Conservation (phyloP, 37 sponge, comb jelly and placozoan genomes). For the Hexactinellida sp. region DNA sequence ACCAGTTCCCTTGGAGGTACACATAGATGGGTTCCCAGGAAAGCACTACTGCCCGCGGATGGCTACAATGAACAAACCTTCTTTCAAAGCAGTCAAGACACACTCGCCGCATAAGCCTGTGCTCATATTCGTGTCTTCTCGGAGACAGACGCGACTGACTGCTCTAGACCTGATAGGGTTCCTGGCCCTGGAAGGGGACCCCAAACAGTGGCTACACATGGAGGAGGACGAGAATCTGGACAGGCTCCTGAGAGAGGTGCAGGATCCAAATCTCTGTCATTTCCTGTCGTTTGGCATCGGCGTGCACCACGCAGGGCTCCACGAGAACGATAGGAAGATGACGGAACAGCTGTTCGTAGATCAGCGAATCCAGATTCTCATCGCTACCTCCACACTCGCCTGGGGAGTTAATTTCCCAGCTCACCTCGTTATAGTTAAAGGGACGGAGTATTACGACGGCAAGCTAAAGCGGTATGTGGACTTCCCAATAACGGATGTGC, state of each 20-base stretch:
- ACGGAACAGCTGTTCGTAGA: conserved; percentile 84
- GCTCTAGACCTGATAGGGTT: conserved; percentile 82
- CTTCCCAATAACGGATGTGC: conserved; percentile 96
- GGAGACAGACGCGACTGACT: conserved; percentile 94
- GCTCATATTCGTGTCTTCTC: conserved; percentile 89
- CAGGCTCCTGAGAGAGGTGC: conserved; percentile 26
- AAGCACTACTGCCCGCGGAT: conserved; percentile 99
- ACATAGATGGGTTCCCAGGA: conserved; percentile 85
- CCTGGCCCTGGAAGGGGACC: conserved; percentile 46
- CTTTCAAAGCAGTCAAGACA: conserved; percentile 73
- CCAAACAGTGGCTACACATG: conserved; percentile 95
- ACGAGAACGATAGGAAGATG: conserved; percentile 73
- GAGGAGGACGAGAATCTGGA: conserved; percentile 67
- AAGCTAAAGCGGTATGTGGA: conserved; percentile 89
- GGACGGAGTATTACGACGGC: conserved; percentile 97
- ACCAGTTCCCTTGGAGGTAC: conserved; percentile 94
- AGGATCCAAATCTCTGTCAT: conserved; percentile 65
- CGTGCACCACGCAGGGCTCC: conserved; percentile 93
- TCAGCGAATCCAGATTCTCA: conserved; percentile 83
- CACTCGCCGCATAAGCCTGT: conserved; percentile 87
- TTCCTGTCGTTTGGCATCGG: conserved; percentile 89
- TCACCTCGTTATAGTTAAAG: conserved; percentile 93
- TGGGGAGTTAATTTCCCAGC: conserved; percentile 99
- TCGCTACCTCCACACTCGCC: conserved; percentile 87
- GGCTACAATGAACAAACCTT: conserved; percentile 99